phyloP scores from a whole-genome alignment of 2,113 vertebrate genomes.

The Aramus guarauna region DNA sequence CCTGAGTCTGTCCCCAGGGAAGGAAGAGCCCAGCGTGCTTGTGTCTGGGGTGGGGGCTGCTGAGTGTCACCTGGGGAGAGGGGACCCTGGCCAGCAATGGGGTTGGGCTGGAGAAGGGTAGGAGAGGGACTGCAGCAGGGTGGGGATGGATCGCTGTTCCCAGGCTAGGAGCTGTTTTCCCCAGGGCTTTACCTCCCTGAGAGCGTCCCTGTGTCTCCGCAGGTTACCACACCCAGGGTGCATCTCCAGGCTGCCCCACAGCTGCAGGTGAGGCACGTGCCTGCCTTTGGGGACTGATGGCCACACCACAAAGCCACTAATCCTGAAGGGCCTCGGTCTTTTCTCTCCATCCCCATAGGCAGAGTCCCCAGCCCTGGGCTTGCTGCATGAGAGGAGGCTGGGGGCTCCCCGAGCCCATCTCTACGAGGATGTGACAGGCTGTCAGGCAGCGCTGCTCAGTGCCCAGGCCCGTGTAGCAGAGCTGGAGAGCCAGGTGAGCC shows the following conservation, averaged over 20 bases:
- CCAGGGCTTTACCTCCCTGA: neutral
- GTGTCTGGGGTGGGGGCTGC: neutral
- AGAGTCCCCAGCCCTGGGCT: conserved; percentile 50
- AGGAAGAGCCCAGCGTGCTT: neutral
- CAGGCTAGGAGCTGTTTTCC: neutral
- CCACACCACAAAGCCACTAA: neutral
- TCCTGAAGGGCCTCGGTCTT: neutral
- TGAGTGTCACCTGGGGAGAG: neutral
- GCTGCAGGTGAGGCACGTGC: conserved; percentile 49
- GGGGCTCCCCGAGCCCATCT: conserved; percentile 27
- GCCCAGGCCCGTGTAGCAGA: conserved; percentile 71
- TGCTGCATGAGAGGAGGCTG: conserved; percentile 22
- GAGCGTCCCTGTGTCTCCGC: neutral
- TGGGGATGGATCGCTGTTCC: neutral
- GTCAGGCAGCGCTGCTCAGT: conserved; percentile 55
- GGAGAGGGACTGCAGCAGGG: neutral
- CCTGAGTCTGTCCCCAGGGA: neutral
- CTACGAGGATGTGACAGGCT: neutral
- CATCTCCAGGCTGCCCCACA: conserved; percentile 62
- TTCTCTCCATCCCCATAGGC: neutral
- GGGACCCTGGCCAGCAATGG: neutral
- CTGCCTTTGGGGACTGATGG: no score
- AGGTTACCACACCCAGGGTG: conserved; percentile 21
- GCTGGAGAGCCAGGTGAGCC: conserved; percentile 82
- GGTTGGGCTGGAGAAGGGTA: neutral